Percentiles rank a stretch among this genome's conserved stretches.
Evolutionary conservation across 2,888 invertebrate species (phyloP).

Genomic region (Eudemis profundana): DNA sequence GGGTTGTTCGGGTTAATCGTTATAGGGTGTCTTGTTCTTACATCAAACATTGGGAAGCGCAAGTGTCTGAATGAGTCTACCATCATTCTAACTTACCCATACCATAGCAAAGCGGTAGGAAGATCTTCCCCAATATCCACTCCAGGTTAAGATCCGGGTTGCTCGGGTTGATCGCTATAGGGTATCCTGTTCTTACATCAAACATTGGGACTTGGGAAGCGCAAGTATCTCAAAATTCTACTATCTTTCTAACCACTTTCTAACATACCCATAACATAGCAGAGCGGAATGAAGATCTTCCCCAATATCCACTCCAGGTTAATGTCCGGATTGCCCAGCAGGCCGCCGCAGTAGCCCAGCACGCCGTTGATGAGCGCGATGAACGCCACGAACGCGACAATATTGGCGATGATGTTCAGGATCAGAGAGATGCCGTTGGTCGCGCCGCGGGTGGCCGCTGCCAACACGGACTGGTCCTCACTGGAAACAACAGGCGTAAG

Average conservation of each 20-base stretch:
- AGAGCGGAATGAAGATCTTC: conserved; percentile 95
- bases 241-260: neutral
- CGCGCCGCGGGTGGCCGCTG: conserved; percentile 97
- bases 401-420: conserved; percentile 94
- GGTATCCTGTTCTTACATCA: too few species aligned
- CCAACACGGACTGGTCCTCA: conserved; percentile 92
- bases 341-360: conserved; percentile 91
- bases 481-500: conserved; percentile 86
- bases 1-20: too few species aligned
- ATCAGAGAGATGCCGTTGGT: conserved; percentile 91
- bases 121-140: conserved; percentile 93
- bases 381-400: conserved; percentile 96
- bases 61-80: too few species aligned
- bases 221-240: too few species aligned
- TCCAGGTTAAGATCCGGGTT: conserved; percentile 86
- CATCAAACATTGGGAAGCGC: too few species aligned
- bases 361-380: conserved; percentile 93
- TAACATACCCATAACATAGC: conserved; percentile 91
- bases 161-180: too few species aligned
- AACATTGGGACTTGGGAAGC: too few species aligned
- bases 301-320: conserved; percentile 92
- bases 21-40: too few species aligned
- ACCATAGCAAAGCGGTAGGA: conserved; percentile 95
- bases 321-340: conserved; percentile 88
- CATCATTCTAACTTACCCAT: conserved; percentile 90